A percentile compares a stretch with the other conserved stretches of the same genome.
Evolutionary conservation across 2,797 vertebrate genomes (phyloP).

Genomic region (Rhynchonycteris naso): DNA sequence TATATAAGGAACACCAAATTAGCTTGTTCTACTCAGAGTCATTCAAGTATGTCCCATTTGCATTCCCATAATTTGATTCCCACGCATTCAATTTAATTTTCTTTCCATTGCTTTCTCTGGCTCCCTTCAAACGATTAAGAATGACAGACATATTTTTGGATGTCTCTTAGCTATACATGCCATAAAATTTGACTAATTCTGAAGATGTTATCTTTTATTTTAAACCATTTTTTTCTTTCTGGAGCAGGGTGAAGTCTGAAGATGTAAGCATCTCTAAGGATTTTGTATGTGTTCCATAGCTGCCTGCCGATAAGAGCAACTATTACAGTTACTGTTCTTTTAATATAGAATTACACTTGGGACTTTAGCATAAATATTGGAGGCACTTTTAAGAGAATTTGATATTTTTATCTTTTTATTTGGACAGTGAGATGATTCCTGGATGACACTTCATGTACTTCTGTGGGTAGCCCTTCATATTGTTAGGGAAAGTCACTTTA

Average conservation of each 20-base stretch:
- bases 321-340: not conserved
- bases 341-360: not conserved
- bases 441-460: not conserved
- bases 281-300: conserved; percentile 36
- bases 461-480: not conserved
- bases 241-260: conserved; percentile 44
- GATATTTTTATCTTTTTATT: not conserved
- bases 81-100: conserved; percentile 70
- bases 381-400: not conserved
- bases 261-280: conserved; percentile 61
- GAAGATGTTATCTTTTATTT: conserved; percentile 53
- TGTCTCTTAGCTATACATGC: conserved; percentile 26
- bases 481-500: not conserved
- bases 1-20: conserved; percentile 69
- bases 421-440: not conserved
- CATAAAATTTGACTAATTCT: conserved; percentile 61
- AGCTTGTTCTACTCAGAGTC: conserved; percentile 52
- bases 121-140: conserved; percentile 68
- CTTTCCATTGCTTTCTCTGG: conserved; percentile 66
- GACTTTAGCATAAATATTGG: not conserved
- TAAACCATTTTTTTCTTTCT: conserved; percentile 65
- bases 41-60: conserved; percentile 69
- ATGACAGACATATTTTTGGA: conserved; percentile 61
- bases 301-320: not conserved
- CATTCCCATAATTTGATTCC: conserved; percentile 58